phyloP scores from a whole-genome alignment of 2,797 vertebrate genomes.

The Tamandua tetradactyla region DNA sequence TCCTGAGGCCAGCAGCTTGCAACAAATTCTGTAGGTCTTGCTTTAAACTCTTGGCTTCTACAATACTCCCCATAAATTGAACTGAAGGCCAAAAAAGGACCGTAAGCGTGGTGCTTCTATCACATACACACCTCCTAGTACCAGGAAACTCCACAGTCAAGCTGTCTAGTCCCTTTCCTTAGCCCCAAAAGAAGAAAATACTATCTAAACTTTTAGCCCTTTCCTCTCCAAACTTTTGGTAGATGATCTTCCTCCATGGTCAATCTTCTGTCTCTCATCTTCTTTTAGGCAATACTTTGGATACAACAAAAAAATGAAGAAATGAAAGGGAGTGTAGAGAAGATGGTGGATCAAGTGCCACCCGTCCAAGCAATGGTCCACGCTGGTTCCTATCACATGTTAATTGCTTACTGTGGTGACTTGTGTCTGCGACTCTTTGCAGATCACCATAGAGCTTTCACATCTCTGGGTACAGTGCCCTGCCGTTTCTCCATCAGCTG shows the following conservation, averaged over 20 bases:
- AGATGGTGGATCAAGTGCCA: slow-evolving; percentile 15
- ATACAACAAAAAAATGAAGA: neutral
- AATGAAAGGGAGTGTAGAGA: slow-evolving; percentile 47
- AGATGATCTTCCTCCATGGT: neutral
- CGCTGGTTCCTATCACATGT: slow-evolving; percentile 29
- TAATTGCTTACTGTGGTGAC: slow-evolving; percentile 79
- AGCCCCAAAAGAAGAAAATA: neutral
- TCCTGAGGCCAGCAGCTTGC: too few relatives aligned
- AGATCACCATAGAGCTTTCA: slow-evolving; percentile 70
- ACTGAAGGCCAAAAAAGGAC: slow-evolving; percentile 16
- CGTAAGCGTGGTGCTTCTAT: neutral
- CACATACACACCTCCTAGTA: neutral
- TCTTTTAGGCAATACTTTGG: slow-evolving; percentile 76
- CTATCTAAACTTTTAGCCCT: neutral
- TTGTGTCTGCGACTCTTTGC: slow-evolving; percentile 74
- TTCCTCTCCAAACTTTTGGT: neutral
- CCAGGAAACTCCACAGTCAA: neutral
- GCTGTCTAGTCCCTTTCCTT: neutral
- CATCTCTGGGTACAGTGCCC: slow-evolving; percentile 31
- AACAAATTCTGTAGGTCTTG: too few relatives aligned
- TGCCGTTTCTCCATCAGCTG: slow-evolving; percentile 74
- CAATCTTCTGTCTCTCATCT: neutral
- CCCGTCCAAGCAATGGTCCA: slow-evolving; percentile 57
- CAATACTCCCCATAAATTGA: neutral
- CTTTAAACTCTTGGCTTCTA: too few relatives aligned